Evolutionary conservation across 2,113 vertebrate genomes (phyloP).

Genomic region (Scatophagus argus): DNA sequence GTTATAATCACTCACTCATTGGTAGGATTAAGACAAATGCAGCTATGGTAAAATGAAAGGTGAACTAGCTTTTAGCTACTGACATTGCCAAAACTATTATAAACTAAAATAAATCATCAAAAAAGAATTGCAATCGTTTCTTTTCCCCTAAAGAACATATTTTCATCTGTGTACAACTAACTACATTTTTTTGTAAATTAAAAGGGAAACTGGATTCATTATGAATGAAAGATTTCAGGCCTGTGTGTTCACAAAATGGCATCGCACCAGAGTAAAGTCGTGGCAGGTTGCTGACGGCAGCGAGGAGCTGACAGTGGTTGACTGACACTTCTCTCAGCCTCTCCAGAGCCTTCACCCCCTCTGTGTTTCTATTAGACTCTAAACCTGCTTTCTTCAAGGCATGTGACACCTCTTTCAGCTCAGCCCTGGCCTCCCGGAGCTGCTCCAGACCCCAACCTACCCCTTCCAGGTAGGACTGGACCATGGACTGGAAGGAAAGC

Average conservation of each 20-base stretch:
- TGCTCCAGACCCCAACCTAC: constrained; percentile 90
- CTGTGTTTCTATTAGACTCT: constrained; percentile 80
- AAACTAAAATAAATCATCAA: not conserved
- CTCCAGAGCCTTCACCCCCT: constrained; percentile 79
- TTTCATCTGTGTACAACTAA: not conserved
- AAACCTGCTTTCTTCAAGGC: constrained; percentile 81
- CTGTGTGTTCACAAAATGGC: not conserved
- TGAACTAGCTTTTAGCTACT: not conserved
- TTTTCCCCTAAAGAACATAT: not conserved
- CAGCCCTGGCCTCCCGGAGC: constrained; percentile 84
- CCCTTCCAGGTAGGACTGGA: constrained; percentile 96
- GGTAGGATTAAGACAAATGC: not conserved
- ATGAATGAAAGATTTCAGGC: not conserved
- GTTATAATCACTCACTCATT: not conserved
- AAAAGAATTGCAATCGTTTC: too few species aligned
- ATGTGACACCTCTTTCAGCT: constrained; percentile 82
- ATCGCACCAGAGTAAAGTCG: constrained; percentile 90
- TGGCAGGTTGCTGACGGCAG: constrained; percentile 90
- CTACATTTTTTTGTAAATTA: not conserved
- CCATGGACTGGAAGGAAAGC: constrained; percentile 85
- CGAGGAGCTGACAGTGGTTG: constrained; percentile 88
- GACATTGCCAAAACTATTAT: not conserved
- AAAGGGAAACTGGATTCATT: not conserved
- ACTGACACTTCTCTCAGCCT: constrained; percentile 82
- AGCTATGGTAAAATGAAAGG: not conserved